These are phyloP conservation scores for Acropternis orthonyx DNA, from an alignment of 2,797 vertebrate genomes.

Conservation along the genomic window DNA sequence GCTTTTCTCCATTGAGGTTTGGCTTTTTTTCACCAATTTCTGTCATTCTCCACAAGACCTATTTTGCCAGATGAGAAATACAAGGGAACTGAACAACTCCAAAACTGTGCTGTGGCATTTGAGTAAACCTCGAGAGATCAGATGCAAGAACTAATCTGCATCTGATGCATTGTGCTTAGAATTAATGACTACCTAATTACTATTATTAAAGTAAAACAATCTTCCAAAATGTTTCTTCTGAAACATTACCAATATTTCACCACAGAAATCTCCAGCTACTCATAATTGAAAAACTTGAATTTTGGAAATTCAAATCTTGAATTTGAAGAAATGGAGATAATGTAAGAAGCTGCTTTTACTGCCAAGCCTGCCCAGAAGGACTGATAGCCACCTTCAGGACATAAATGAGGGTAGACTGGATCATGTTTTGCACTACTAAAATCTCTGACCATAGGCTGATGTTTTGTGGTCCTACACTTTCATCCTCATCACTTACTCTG, in stretches of 20 bases:
- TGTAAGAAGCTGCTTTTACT: neutral
- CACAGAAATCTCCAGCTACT: neutral
- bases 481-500: neutral
- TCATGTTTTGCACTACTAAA: neutral
- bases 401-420: neutral
- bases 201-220: neutral
- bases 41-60: neutral
- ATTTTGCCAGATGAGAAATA: neutral
- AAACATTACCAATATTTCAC: neutral
- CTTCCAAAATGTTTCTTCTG: slow-evolving; percentile 14
- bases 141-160: slow-evolving; percentile 3
- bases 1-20: neutral
- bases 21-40: neutral
- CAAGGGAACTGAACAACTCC: neutral
- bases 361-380: neutral
- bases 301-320: neutral
- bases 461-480: neutral
- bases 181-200: slow-evolving; percentile 23
- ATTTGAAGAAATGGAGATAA: neutral
- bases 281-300: neutral
- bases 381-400: neutral
- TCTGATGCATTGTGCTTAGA: neutral
- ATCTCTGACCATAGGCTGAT: neutral
- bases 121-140: neutral
- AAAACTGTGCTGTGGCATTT: neutral